These are phyloP conservation scores for Pristionchus exspectatus DNA, from an alignment of 2,888 invertebrate genomes.

Conservation along the genomic window DNA sequence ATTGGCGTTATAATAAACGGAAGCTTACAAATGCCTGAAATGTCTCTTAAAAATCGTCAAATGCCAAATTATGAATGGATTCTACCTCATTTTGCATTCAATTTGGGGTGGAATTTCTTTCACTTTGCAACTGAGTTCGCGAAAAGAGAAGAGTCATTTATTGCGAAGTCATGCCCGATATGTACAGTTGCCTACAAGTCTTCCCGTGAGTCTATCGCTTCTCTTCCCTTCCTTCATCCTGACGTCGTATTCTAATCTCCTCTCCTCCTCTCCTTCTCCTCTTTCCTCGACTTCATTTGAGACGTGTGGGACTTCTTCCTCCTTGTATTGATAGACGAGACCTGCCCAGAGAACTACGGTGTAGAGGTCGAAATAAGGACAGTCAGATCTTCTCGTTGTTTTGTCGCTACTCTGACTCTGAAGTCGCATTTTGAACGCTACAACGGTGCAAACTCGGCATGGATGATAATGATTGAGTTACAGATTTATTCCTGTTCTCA, in stretches of 20 bases:
- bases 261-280: background rate
- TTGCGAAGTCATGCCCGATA: background rate
- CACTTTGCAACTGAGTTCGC: no score
- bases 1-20: background rate
- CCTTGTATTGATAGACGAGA: constrained; percentile 2
- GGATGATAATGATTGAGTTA: no score
- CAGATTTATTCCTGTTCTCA: no score
- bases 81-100: no score
- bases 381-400: no score
- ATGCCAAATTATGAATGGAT: background rate
- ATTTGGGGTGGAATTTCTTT: no score
- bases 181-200: background rate
- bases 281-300: constrained; percentile 38
- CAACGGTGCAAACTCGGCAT: no score
- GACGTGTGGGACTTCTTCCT: constrained; percentile 42
- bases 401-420: no score
- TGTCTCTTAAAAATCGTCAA: background rate
- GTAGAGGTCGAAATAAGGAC: background rate
- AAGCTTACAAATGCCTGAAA: background rate
- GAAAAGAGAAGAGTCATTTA: no score
- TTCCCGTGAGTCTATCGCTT: background rate
- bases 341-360: background rate
- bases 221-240: background rate
- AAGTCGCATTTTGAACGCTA: no score
- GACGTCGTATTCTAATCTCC: constrained; percentile 45